These are phyloP conservation scores for Labeo calbasu DNA, from an alignment of 2,797 vertebrate genomes.

Conservation along the genomic window DNA sequence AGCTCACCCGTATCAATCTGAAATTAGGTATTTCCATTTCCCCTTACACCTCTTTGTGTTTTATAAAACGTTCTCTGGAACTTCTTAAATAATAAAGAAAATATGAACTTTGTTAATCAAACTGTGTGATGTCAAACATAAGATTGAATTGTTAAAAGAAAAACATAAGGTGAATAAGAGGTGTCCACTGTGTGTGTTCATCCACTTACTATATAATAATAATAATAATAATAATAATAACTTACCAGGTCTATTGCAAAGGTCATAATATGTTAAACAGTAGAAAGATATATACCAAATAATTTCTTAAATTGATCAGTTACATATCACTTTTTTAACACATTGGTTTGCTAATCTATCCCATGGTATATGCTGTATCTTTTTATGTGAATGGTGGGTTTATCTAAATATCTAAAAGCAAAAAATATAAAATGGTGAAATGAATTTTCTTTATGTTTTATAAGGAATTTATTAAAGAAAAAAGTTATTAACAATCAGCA, in stretches of 20 bases:
- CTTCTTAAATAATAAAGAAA: constrained; percentile 15
- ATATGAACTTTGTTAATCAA: constrained; percentile 8
- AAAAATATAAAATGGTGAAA: no score
- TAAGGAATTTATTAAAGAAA: background rate
- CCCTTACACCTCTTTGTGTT: background rate
- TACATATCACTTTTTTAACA: background rate
- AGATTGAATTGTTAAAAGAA: background rate
- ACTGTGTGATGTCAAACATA: background rate
- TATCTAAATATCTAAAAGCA: background rate
- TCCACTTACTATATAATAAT: background rate
- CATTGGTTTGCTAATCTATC: background rate
- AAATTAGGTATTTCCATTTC: background rate
- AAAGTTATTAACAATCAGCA: background rate
- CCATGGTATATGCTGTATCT: no score
- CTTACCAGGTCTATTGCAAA: background rate
- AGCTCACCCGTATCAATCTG: background rate
- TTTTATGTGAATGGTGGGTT: no score
- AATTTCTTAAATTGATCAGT: background rate
- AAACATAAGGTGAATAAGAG: background rate
- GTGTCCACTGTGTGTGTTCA: background rate
- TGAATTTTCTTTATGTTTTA: background rate
- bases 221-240: background rate
- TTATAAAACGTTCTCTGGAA: background rate
- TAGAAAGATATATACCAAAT: background rate
- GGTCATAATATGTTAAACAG: background rate